These are phyloP conservation scores for Lordiphosa fenestrarum DNA, from an alignment of 2,888 invertebrate species.

Conservation along the genomic window DNA sequence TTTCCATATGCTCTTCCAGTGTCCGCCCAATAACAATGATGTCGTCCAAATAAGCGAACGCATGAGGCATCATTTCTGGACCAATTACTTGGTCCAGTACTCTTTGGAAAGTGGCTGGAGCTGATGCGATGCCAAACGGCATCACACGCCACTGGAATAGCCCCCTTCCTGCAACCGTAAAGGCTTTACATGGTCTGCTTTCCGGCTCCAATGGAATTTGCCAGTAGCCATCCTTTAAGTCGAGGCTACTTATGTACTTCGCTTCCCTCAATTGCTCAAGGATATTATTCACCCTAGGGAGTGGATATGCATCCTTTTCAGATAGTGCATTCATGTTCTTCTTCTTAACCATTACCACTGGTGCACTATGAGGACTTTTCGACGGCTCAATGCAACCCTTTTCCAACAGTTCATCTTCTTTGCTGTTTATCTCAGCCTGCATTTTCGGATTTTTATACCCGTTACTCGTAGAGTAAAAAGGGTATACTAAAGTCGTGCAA, in stretches of 20 bases:
- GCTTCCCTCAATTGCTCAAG: too few relatives aligned
- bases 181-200: not conserved
- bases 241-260: too few relatives aligned
- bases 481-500: too few relatives aligned
- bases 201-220: not conserved
- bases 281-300: too few relatives aligned
- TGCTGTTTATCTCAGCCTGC: too few relatives aligned
- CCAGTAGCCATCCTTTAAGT: not conserved
- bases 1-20: too few relatives aligned
- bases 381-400: not conserved
- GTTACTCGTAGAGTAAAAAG: too few relatives aligned
- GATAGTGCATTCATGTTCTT: not conserved
- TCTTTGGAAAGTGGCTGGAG: not conserved
- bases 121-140: not conserved
- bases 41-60: not conserved
- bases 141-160: not conserved
- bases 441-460: too few relatives aligned
- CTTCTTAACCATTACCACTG: not conserved
- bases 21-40: not conserved
- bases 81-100: not conserved
- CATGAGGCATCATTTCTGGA: constrained; percentile 1
- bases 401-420: too few relatives aligned
- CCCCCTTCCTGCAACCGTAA: not conserved
- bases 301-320: not conserved
- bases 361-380: not conserved